Evolutionary conservation across 1,140 invertebrate genomes (phyloP).

Genomic region (Doryteuthis pealeii): DNA sequence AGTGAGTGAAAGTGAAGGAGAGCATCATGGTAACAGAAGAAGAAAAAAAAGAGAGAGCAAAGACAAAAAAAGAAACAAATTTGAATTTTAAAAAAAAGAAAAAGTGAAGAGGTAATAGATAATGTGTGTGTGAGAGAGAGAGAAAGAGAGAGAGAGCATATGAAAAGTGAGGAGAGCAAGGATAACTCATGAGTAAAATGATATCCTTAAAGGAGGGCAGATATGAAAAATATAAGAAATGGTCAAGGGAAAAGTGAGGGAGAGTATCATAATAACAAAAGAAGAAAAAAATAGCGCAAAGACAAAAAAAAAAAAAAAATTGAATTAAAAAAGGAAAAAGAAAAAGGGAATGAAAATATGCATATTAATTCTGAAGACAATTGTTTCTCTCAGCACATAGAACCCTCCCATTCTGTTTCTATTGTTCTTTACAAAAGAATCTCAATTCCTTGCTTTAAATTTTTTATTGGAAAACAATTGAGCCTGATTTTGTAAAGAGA

Average conservation of each 20-base stretch:
- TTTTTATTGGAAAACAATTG: no score
- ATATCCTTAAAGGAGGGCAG: neutral
- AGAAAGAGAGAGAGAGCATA: neutral
- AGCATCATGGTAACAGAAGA: neutral
- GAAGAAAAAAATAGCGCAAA: no score
- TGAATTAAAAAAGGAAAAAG: neutral
- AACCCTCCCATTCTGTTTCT: no score
- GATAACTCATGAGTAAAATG: neutral
- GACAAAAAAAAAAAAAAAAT: neutral
- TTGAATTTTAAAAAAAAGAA: neutral
- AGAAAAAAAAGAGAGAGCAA: neutral
- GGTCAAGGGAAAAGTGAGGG: neutral
- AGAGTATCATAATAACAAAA: neutral
- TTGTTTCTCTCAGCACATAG: no score
- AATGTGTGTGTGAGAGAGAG: neutral
- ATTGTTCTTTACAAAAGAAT: no score
- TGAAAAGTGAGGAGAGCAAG: neutral
- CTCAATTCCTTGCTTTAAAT: no score
- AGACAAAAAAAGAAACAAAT: neutral
- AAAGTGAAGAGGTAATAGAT: neutral
- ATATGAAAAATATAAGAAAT: neutral
- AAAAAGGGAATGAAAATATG: neutral
- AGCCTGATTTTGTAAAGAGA: no score
- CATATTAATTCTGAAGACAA: no score
- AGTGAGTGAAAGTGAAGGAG: neutral